These are phyloP conservation scores for Calycopis cecrops DNA, from an alignment of 1,140 invertebrate genomes.

Conservation along the genomic window DNA sequence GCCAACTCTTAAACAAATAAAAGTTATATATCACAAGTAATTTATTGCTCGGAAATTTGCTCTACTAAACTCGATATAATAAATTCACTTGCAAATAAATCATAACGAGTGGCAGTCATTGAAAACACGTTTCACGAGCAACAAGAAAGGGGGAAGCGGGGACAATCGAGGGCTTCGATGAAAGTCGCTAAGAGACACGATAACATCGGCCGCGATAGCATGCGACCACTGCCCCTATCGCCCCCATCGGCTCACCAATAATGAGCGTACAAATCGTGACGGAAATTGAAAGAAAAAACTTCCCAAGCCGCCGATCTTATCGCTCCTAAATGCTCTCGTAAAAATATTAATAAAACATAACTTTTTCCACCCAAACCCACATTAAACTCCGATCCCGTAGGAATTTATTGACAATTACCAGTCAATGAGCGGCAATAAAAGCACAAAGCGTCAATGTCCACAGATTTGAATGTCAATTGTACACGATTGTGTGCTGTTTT, in stretches of 20 bases:
- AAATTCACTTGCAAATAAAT: slow-evolving; percentile 54
- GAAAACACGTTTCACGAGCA: slow-evolving; percentile 58
- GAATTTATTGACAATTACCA: slow-evolving; percentile 74
- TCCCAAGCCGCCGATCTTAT: slow-evolving; percentile 65
- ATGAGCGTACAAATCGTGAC: slow-evolving; percentile 73
- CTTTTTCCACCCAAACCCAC: slow-evolving; percentile 74
- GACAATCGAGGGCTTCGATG: slow-evolving; percentile 62
- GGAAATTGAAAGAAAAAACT: slow-evolving; percentile 74
- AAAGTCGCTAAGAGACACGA: slow-evolving; percentile 67
- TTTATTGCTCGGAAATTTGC: slow-evolving; percentile 3
- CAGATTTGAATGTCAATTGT: slow-evolving; percentile 74
- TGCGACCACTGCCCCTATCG: slow-evolving; percentile 70
- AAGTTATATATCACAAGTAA: not conserved
- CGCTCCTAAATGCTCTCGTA: slow-evolving; percentile 70
- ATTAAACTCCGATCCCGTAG: slow-evolving; percentile 70
- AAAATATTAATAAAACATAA: slow-evolving; percentile 76
- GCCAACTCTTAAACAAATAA: not conserved
- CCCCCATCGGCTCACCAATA: slow-evolving; percentile 67
- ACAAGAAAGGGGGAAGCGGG: slow-evolving; percentile 42
- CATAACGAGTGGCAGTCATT: slow-evolving; percentile 53
- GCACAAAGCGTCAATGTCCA: slow-evolving; percentile 70
- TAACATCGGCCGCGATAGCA: slow-evolving; percentile 63
- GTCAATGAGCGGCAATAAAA: slow-evolving; percentile 72
- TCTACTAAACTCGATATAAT: slow-evolving; percentile 25
- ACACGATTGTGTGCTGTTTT: slow-evolving; percentile 69